A percentile compares a stretch with the other conserved stretches of the same genome.
Evolutionary conservation across 2,888 invertebrate genomes (phyloP).

Genomic region (Heliconius aoede): DNA sequence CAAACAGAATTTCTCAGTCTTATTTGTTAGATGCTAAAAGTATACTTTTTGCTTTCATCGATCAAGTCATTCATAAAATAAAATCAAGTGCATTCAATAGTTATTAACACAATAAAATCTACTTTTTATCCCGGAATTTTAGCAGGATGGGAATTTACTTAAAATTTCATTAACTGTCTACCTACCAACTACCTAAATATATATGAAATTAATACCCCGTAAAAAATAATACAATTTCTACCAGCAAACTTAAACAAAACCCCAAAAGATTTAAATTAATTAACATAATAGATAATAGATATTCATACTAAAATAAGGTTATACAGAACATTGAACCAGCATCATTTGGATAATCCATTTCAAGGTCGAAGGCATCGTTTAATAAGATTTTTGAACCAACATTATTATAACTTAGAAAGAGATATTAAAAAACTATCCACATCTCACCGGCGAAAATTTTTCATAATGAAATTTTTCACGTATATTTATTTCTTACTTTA

Average conservation of each 20-base stretch:
- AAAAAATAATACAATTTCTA: too few species aligned
- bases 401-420: slow-evolving; percentile 42
- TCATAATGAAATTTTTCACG: slow-evolving; percentile 34
- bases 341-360: slow-evolving; percentile 39
- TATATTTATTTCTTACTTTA: slow-evolving; percentile 27
- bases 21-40: neutral
- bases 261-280: too few species aligned
- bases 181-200: too few species aligned
- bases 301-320: neutral
- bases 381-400: slow-evolving; percentile 41
- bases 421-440: slow-evolving; percentile 37
- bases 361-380: slow-evolving; percentile 38
- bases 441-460: slow-evolving; percentile 34
- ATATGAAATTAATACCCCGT: too few species aligned
- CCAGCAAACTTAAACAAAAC: too few species aligned
- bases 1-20: neutral
- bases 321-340: neutral
- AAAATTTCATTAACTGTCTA: too few species aligned
- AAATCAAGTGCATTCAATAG: too few species aligned
- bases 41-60: neutral
- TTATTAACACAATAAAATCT: too few species aligned
- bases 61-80: too few species aligned
- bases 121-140: too few species aligned
- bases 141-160: too few species aligned
- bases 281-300: too few species aligned